Evolutionary conservation across 1,140 invertebrate species (phyloP), one percentile per base, ranked within the genome.

Genomic region (Dendroctonus ponderosae): DNA sequence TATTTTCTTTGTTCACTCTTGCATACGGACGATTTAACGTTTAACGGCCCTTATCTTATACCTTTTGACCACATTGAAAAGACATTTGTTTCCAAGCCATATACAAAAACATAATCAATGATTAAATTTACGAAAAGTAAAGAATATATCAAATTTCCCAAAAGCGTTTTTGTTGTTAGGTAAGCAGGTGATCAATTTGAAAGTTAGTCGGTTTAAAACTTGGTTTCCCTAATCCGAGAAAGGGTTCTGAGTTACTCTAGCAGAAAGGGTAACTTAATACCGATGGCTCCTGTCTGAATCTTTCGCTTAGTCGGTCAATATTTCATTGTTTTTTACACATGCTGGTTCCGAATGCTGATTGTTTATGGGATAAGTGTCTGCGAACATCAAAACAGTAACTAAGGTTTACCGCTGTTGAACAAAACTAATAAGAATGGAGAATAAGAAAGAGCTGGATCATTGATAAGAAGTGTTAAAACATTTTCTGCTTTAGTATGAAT

Each of bases 111-210:
- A 61, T 44, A 49, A 6, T n/a, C 44, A 38, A 38, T 63, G 39
- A 38, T 63, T 63, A 63, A 63, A 63, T 15, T 11, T 9, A 53
- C 39, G 14, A 43, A 63, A 63, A 12, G 7, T 26, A 52, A 43
- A 15, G 39, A 52, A 46, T 8, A 49, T 63, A 53, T 63, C 61
- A 40, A 7, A 54, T 63, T 53, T 53, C 61, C 4, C n/a, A 56
- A 7, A 53, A 12, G 39, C n/a, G 50, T 41, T 63, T 63, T 63
- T 63, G 41, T 63, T 63, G 38, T 63, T 63, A 63, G 51, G 61
- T 37, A 44, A 63, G 61, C 61, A 63, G 61, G 61, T 63, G 61
- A 63, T 63, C 61, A 43, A 63, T 56, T 56, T 61, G 6, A 50
- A 40, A 8, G 58, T 49, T 56, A 38, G 5, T 62, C 60, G 9